Evolutionary conservation across 2,113 vertebrate species (phyloP), one percentile per base, ranked within the genome.

Genomic region (Prunella himalayana): DNA sequence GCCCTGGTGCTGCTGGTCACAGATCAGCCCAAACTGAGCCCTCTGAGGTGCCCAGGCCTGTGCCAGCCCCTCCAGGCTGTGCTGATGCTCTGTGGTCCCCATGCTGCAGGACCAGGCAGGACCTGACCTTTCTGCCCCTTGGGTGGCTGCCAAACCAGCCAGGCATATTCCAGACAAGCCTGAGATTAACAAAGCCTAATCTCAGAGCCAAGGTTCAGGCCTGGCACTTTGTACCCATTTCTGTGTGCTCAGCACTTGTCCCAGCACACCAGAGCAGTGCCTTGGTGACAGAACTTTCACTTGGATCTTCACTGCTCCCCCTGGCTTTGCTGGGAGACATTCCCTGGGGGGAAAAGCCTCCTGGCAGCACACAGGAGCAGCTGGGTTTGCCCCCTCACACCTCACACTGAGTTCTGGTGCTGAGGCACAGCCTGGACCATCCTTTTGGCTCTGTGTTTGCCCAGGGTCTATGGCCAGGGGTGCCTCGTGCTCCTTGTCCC

Each of bases 351-450:
- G 15, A 78, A 57, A 87, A 9, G 13, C 25, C 44, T 76, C 24
- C 27, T 1, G 8, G 73, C 11, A 89, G 81, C 0, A 0, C 44
- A 4, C 20, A 7, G 0, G 2, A 44, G 31, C 22, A 53, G n/a
- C 27, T 9, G 41, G 17, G 7, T 37, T 41, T 57, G 60, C 42
- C 82, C 37, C 41, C 57, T 94, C 70, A 30, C 31, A 2, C 25
- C n/a, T 75, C 15, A 25, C n/a, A 21, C 27, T 6, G 69, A 28
- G 31, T 30, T 50, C 76, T n/a, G 13, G 4, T 47, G 50, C 54
- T 27, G 39, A 47, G 37, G 1, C 0, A 30, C 49, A 39, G 53
- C 45, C 49, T 82, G 33, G 19, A 2, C 45, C n/a, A 2, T 33
- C 83, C 42, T 35, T 20, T 1, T 23, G 78, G 42, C 30, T 41